Conservation (phyloP, 2,113 vertebrate species). For the Halcyon senegalensis region DNA sequence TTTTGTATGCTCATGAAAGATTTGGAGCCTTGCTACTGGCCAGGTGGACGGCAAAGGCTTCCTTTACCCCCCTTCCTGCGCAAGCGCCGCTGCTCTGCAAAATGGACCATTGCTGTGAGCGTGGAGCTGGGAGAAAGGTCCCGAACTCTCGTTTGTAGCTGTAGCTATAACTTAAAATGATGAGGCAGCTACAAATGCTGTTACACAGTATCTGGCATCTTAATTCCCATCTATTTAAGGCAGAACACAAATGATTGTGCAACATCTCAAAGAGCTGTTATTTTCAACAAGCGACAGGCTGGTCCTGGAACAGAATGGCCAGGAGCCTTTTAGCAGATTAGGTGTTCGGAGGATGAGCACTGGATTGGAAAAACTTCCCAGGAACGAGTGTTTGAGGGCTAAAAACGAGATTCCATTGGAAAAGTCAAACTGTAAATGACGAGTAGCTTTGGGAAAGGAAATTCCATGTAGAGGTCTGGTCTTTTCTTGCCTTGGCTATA, state of each 20-base stretch:
- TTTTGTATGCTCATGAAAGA: neutral
- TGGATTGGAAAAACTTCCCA: neutral
- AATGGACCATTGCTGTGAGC: neutral
- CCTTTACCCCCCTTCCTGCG: neutral
- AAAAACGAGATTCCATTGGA: neutral
- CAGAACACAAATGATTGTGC: neutral
- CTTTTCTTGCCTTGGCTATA: neutral
- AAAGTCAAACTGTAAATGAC: neutral
- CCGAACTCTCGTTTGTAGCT: neutral
- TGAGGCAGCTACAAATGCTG: neutral
- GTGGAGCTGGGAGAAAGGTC: neutral
- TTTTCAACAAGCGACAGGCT: neutral
- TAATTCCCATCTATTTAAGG: neutral
- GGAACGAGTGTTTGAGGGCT: neutral
- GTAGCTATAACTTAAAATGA: neutral
- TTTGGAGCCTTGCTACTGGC: rapidly evolving
- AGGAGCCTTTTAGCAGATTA: neutral
- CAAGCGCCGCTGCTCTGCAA: neutral
- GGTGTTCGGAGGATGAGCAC: neutral
- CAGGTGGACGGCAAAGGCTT: neutral
- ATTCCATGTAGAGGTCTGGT: neutral
- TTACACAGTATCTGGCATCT: neutral
- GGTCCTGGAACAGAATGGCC: neutral
- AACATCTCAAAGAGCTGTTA: neutral
- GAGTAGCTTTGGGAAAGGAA: neutral